Conservation (phyloP, 2,113 vertebrate genomes). For the Bufo bufo region DNA sequence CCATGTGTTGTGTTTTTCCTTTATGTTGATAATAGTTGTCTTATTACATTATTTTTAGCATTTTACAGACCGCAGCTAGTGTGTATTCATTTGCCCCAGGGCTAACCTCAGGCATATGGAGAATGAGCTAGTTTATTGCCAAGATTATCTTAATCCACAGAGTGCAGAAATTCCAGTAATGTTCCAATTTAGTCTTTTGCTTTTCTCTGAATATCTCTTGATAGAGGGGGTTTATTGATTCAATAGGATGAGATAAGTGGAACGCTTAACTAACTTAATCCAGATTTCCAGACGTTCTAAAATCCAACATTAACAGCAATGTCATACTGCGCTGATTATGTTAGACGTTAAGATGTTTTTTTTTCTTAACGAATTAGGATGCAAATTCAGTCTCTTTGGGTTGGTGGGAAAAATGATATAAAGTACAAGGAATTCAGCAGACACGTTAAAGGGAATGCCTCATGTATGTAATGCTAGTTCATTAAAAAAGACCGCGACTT, state of each 20-base stretch:
- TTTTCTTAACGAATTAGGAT: constrained; percentile 12
- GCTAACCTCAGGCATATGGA: constrained; percentile 9
- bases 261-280: constrained; percentile 19
- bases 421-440: neutral
- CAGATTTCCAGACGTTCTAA: constrained; percentile 42
- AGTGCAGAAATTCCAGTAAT: constrained; percentile 33
- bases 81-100: constrained; percentile 30
- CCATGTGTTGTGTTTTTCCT: neutral
- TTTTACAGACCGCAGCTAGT: constrained; percentile 31
- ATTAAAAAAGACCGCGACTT: too few relatives aligned
- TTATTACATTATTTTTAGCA: constrained; percentile 34
- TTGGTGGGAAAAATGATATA: neutral
- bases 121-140: constrained; percentile 7
- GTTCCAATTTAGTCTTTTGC: constrained; percentile 27
- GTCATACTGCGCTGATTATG: constrained; percentile 10
- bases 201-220: constrained; percentile 31
- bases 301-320: constrained; percentile 10
- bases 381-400: neutral
- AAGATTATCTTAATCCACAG: constrained; percentile 38
- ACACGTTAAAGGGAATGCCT: neutral
- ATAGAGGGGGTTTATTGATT: constrained; percentile 47
- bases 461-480: neutral
- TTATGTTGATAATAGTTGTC: constrained; percentile 40
- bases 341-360: constrained; percentile 2
- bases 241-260: constrained; percentile 51